phyloP scores from a whole-genome alignment of 1,140 invertebrate genomes.

The Mya arenaria region DNA sequence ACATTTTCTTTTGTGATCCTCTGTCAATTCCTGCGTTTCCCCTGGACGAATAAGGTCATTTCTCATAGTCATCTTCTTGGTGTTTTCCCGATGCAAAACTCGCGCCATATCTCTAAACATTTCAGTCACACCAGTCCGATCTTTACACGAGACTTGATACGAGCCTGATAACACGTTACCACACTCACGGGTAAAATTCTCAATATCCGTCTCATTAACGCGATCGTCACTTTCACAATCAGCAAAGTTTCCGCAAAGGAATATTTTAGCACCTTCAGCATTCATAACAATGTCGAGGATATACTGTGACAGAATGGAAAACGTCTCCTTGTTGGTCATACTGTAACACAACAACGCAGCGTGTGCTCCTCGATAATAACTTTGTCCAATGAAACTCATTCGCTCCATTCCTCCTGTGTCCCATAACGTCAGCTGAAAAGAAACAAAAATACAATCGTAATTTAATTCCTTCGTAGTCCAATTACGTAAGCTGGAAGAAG shows the following conservation, averaged over 20 bases:
- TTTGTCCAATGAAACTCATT: constrained; percentile 78
- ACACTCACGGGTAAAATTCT: constrained; percentile 95
- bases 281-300: constrained; percentile 79
- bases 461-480: no score
- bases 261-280: constrained; percentile 77
- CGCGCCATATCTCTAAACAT: constrained; percentile 94
- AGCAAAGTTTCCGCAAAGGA: constrained; percentile 74
- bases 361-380: constrained; percentile 78
- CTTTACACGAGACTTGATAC: constrained; percentile 96
- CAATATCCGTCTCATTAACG: constrained; percentile 94
- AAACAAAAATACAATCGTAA: no score
- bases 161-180: constrained; percentile 93
- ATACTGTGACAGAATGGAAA: constrained; percentile 76
- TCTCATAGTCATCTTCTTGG: constrained; percentile 73
- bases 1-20: constrained; percentile 60
- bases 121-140: constrained; percentile 91
- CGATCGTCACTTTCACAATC: constrained; percentile 81
- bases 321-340: constrained; percentile 88
- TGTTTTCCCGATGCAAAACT: constrained; percentile 69
- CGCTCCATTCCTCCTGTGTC: constrained; percentile 79
- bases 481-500: no score
- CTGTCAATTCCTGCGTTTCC: constrained; percentile 66
- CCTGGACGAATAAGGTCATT: constrained; percentile 73
- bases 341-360: constrained; percentile 82
- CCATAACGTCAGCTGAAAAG: constrained; percentile 77